Percentiles rank a stretch among this genome's conserved stretches.
These are phyloP conservation scores for Bos javanicus DNA, from an alignment of 2,113 vertebrate species.

Conservation along the genomic window DNA sequence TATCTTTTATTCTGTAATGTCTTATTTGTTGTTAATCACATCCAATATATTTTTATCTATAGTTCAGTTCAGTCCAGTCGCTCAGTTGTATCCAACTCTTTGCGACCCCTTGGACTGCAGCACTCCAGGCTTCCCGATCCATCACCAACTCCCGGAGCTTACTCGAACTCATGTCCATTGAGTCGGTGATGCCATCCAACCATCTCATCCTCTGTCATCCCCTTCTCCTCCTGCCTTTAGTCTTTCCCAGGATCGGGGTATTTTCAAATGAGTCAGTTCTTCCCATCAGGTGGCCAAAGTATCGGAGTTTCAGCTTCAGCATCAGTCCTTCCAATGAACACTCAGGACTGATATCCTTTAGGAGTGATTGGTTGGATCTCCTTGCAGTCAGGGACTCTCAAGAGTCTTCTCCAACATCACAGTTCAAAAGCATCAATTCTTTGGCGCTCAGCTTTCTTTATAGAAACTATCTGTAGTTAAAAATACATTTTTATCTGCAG, in stretches of 20 bases:
- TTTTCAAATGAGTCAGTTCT: background rate
- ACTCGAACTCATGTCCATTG: background rate
- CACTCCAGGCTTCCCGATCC: background rate
- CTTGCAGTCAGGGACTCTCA: background rate
- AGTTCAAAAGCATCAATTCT: background rate
- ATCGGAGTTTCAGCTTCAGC: background rate
- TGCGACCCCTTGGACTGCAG: background rate
- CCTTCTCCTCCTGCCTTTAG: background rate
- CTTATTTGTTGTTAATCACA: background rate
- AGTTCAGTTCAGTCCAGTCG: background rate
- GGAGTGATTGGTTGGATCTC: background rate
- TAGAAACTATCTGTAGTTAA: background rate
- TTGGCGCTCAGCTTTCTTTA: background rate
- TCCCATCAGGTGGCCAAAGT: background rate
- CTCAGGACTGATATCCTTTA: background rate
- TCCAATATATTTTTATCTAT: background rate
- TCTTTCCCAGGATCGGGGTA: background rate
- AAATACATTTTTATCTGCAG: background rate
- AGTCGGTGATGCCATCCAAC: background rate
- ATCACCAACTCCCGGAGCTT: background rate
- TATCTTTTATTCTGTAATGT: background rate
- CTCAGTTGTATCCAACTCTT: background rate
- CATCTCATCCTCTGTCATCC: background rate
- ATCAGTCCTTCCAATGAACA: background rate
- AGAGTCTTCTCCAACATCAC: background rate